Evolutionary conservation across 2,113 vertebrate genomes (phyloP), one percentile per base, ranked within the genome.

Genomic region (Atrichornis clamosus): DNA sequence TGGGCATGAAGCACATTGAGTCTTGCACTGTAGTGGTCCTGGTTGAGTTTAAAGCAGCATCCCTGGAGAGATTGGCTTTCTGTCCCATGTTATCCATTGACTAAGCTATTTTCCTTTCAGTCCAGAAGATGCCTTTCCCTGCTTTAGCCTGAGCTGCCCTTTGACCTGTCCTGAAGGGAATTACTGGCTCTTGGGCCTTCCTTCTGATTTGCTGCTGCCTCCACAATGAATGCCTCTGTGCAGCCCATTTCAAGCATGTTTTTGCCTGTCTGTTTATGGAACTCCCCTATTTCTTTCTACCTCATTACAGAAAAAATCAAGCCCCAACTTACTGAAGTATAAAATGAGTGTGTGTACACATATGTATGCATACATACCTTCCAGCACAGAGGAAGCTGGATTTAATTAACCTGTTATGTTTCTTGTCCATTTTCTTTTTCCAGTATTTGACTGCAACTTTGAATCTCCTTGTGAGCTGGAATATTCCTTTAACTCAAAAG

Each of bases 391-490:
- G 21, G 32, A 82, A 58, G 21, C 1, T 3, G 15, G 3, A 35
- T 63, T 91, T 90, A 33, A 59, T 78, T 89, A 89, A 96, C 42
- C 8, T 83, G 12, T 0, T 3, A 3, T 94, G 16, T 81, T 67
- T 67, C 49, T 0, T 97, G 53, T 79, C 6, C 70, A 10, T 37
- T 94, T 77, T 96, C 6, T 94, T 81, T 30, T 96, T 97, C 73
- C 94, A 98, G 98, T 98, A 81, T 98, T 98, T 84, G 97, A 98
- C 87, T 98, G 98, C 94, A 98, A 98, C 91, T 98, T 98, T 84
- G 98, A 98, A 90, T 97, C 96, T 28, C 97, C 97, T 63, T 98
- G 98, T 80, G 98, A 98, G 60, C 95, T 98, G 90, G 98, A 98
- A 76, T 98, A 98, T 64, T 98, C 97, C 19, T 70, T 97, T 64